Percentiles rank a stretch among this genome's conserved stretches.
These are phyloP conservation scores for Sisyra nigra DNA, from an alignment of 2,888 invertebrate genomes.

Conservation along the genomic window DNA sequence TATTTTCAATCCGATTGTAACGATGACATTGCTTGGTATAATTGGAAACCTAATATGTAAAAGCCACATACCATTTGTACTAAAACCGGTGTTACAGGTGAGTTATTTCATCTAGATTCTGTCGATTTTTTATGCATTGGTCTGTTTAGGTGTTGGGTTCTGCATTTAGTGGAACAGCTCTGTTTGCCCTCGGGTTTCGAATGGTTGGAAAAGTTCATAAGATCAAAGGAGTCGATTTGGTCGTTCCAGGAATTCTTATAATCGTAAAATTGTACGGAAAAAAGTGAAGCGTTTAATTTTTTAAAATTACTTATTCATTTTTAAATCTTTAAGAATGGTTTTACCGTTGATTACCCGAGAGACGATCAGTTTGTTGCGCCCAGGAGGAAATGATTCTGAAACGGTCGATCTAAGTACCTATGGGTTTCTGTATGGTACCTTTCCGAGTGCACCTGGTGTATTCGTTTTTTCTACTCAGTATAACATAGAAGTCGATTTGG, in stretches of 20 bases:
- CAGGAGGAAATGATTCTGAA: conserved; percentile 52
- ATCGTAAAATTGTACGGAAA: conserved; percentile 68
- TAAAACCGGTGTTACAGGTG: conserved; percentile 61
- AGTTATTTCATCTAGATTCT: conserved; percentile 16
- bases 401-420: conserved; percentile 76
- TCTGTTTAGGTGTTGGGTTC: conserved; percentile 50
- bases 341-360: conserved; percentile 78
- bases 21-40: conserved; percentile 88
- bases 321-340: conserved; percentile 39
- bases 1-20: conserved; percentile 71
- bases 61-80: conserved; percentile 56
- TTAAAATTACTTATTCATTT: not conserved
- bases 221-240: conserved; percentile 57
- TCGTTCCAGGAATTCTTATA: conserved; percentile 75
- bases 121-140: no score
- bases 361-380: conserved; percentile 57
- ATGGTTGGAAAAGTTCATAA: conserved; percentile 84
- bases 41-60: conserved; percentile 67
- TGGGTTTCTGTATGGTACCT: conserved; percentile 89
- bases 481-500: conserved; percentile 71
- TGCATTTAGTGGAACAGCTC: conserved; percentile 81
- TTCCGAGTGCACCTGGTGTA: conserved; percentile 91
- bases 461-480: conserved; percentile 88
- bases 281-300: not conserved
- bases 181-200: conserved; percentile 77